Base-by-base conservation (phyloP, 2,888 invertebrate genomes). In the Macaria notata region DNA sequence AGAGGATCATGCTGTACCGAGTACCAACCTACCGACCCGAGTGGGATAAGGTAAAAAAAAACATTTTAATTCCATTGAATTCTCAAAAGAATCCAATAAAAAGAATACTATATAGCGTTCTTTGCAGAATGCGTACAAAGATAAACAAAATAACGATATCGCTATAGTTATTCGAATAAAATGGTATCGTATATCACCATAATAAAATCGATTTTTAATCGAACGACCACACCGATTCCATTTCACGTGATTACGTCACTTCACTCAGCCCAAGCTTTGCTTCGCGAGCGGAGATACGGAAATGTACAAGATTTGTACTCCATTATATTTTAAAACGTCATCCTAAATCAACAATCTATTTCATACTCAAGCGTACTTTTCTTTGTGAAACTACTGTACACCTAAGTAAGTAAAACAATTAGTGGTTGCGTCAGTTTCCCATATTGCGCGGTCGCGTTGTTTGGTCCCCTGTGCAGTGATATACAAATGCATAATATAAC, bases 401-500 rank as follows among this genome's bases (percentile, higher is more conserved):
- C 78, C 76, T 77, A 76, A 81, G 89, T 89, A 89, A 89, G 88
- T 89, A 87, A 72, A 68, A 59, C 59, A 69, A 64, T 65, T 55
- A 68, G 61, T 60, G 69, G 62, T 61, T 56, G 58, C 66, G 63
- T 54, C 66, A 68, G 65, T 69, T 72, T 63, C 63, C 69, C 73
- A 60, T 80, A 73, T 68, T 73, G 72, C 72, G 75, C 70, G 73
- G 75, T 76, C 81, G 85, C 83, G 81, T 86, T 88, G 87, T 89
- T 89, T 88, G 81, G 79, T 79, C 81, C 78, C 65, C 70, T 72
- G 86, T 86, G 85, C 80, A 86, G 83, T 84, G 83, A 72, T 89
- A 86, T 87, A 89, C 78, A 86, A 88, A 88, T 82, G 87, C 88
- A 86, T 88, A 87, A 84, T 88, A 88, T 91, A 90, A 90, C 90